A percentile compares a stretch with the other conserved stretches of the same genome.
These are phyloP conservation scores for Hylaeus volcanicus DNA, from an alignment of 1,140 invertebrate species.

Conservation along the genomic window DNA sequence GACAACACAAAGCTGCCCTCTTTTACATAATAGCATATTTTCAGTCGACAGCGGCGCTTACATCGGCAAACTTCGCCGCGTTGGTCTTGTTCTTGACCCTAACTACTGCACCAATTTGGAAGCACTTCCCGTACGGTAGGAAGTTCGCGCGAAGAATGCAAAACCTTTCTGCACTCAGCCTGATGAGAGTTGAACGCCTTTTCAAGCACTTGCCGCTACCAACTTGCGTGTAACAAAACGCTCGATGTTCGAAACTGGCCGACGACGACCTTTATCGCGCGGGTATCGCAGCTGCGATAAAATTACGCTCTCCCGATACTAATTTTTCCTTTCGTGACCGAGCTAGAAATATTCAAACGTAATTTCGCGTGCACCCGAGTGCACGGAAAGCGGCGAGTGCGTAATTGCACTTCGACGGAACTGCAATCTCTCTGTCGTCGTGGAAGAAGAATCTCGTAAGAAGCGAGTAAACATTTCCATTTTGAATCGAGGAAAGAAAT, in stretches of 20 bases:
- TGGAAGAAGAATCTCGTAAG: neutral
- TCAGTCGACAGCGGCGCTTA: conserved; percentile 20
- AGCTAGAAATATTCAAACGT: neutral
- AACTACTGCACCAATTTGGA: conserved; percentile 56
- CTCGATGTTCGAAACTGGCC: conserved; percentile 14
- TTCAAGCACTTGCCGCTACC: neutral
- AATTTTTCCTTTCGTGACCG: conserved; percentile 16
- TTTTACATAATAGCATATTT: conserved; percentile 22
- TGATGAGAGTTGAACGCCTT: conserved; percentile 28
- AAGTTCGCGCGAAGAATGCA: conserved; percentile 23
- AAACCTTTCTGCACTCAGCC: conserved; percentile 32
- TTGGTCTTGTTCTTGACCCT: conserved; percentile 36
- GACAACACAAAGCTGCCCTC: neutral
- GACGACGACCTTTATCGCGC: conserved; percentile 19
- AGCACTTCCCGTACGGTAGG: conserved; percentile 36
- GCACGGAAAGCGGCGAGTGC: neutral
- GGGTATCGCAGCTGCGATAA: conserved; percentile 14
- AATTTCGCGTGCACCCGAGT: neutral
- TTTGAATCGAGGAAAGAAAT: neutral
- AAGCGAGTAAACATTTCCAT: neutral
- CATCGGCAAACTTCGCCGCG: conserved; percentile 27
- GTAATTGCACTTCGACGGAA: conserved; percentile 9
- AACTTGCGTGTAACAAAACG: conserved; percentile 26
- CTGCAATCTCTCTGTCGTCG: neutral
- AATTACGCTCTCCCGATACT: conserved; percentile 13